Evolutionary conservation across 2,113 vertebrate species (phyloP).

Genomic region (Otus sunia): DNA sequence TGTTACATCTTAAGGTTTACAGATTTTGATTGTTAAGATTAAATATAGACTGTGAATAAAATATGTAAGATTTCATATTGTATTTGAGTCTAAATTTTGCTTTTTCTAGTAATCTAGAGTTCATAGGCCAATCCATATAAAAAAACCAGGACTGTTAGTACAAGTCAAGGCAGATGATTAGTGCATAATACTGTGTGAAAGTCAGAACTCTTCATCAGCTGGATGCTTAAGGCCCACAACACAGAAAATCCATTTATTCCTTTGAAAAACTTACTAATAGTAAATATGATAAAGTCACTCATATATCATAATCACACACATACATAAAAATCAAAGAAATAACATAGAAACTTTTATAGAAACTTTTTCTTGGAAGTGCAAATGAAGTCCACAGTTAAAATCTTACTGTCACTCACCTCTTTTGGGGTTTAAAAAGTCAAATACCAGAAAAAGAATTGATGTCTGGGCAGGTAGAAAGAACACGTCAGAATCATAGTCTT

Average conservation of each 20-base stretch:
- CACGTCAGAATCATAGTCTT: neutral
- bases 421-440: neutral
- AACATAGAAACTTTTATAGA: neutral
- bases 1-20: neutral
- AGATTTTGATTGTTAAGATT: neutral
- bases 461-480: neutral
- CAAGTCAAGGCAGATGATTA: neutral
- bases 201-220: neutral
- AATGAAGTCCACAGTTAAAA: neutral
- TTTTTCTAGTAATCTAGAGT: neutral
- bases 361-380: neutral
- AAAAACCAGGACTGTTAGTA: fast-evolving
- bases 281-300: neutral
- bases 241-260: neutral
- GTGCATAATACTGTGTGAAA: neutral
- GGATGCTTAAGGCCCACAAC: neutral
- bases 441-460: neutral
- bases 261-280: neutral
- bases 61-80: fast-evolving
- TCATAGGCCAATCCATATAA: neutral
- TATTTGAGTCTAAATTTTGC: neutral
- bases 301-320: neutral
- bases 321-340: neutral
- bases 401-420: neutral
- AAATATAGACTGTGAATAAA: neutral